A percentile compares a stretch with the other conserved stretches of the same genome.
These are phyloP conservation scores for Agrenia bidenticulata DNA, from an alignment of 2,888 invertebrate genomes.

Conservation along the genomic window DNA sequence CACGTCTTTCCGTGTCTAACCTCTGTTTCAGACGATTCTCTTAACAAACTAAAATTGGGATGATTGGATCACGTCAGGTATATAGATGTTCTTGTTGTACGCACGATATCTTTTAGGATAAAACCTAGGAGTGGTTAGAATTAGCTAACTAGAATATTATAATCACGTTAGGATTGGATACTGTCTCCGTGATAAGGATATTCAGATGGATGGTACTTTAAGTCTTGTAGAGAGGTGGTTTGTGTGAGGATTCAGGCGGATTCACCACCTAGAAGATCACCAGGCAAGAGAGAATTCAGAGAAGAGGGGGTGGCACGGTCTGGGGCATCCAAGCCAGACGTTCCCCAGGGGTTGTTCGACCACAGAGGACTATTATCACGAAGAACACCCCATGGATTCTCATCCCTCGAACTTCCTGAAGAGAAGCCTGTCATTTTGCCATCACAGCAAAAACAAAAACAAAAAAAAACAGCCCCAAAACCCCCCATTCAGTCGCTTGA, in stretches of 20 bases:
- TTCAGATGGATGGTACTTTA: conserved; percentile 10
- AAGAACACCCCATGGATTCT: conserved; percentile 62
- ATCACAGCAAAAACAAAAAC: too few species aligned
- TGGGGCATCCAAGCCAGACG: conserved; percentile 65
- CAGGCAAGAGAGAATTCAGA: conserved; percentile 82
- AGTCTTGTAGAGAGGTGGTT: background rate
- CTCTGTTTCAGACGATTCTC: conserved; percentile 5
- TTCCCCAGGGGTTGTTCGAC: conserved; percentile 61
- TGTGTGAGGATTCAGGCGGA: conserved; percentile 29
- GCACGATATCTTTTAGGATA: conserved; percentile 3
- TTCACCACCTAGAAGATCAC: conserved; percentile 69
- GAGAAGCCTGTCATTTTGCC: conserved; percentile 16
- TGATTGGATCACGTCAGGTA: conserved; percentile 12
- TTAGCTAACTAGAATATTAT: conserved; percentile 3
- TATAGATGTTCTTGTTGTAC: conserved; percentile 4
- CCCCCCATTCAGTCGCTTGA: too few species aligned
- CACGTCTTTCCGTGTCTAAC: background rate
- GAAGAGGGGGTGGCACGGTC: conserved; percentile 79
- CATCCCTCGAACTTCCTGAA: conserved; percentile 45
- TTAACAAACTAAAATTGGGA: conserved; percentile 5
- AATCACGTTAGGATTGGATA: conserved; percentile 5
- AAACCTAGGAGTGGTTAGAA: conserved; percentile 6
- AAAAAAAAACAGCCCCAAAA: too few species aligned
- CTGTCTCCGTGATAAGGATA: conserved; percentile 6
- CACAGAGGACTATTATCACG: conserved; percentile 61